Base-by-base conservation (phyloP, 1,140 invertebrate species). In the Hypothenemus hampei region DNA sequence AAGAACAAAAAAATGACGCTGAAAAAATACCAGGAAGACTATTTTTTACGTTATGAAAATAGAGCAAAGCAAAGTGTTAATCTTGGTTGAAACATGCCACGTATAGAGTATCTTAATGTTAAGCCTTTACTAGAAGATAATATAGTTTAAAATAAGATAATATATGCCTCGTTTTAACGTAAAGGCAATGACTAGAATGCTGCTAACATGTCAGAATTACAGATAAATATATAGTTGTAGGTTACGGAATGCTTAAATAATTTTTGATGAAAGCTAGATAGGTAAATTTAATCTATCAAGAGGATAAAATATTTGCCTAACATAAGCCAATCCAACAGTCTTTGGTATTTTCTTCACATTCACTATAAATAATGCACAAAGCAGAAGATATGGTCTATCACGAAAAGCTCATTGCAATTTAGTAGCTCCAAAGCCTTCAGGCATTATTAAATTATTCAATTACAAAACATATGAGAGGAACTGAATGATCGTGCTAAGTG, bases 361-460 rank as follows among this genome's bases (percentile, higher is more conserved):
- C 64, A 64, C 62, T 63, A 63, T 50, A 57, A 65, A 69, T 65
- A 66, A 58, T 62, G 63, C 65, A 67, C 61, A 62, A 68, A 68
- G 67, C 65, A 60, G 61, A 51, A 63, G 65, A 68, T 71, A 68
- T 69, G 65, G 61, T 66, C 68, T 69, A 70, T 69, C 64, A 70
- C 63, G 63, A 67, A 50, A 68, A 69, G 68, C 66, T 64, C 59
- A 63, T 58, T 57, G 58, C 60, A 61, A 59, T 52, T 59, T 56
- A 33, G 54, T 61, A 46, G 46, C 50, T 61, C 58, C 29, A 18
- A n/a, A n/a, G n/a, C n/a, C 35, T 37, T 31, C 26, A 31, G n/a
- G n/a, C n/a, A n/a, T n/a, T n/a, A n/a, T n/a, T n/a, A n/a, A n/a
- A n/a, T n/a, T n/a, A n/a, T n/a, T n/a, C n/a, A n/a, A n/a, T n/a